Percentiles rank a stretch among this genome's conserved stretches.
Conservation (phyloP, 1,140 invertebrate genomes). For the Helicoverpa zea region DNA sequence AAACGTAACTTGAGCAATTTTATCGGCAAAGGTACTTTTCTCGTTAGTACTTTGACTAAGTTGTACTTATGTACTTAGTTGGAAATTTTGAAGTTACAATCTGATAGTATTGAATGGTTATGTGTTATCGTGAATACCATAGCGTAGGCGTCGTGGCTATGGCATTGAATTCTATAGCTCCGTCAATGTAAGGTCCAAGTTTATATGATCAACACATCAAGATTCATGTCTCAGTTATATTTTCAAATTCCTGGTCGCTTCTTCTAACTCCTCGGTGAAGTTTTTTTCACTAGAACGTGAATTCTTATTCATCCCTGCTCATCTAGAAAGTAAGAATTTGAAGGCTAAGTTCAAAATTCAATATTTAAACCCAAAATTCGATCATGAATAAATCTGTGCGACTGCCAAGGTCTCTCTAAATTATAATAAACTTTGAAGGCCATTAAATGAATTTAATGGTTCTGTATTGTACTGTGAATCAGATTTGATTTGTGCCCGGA, state of each 20-base stretch:
- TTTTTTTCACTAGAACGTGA: too few relatives aligned
- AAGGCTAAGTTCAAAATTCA: too few relatives aligned
- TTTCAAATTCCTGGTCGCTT: too few relatives aligned
- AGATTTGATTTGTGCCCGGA: not conserved
- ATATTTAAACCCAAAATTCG: too few relatives aligned
- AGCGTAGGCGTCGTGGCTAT: too few relatives aligned
- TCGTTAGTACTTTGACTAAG: slow-evolving; percentile 11
- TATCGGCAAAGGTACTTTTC: slow-evolving; percentile 36
- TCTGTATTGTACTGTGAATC: not conserved
- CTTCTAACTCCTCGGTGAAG: too few relatives aligned
- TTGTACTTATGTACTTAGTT: not conserved
- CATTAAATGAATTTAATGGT: not conserved
- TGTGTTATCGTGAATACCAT: slow-evolving; percentile 17
- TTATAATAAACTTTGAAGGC: slow-evolving; percentile 30
- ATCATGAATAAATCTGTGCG: not conserved
- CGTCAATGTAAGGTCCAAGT: too few relatives aligned
- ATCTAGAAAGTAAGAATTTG: too few relatives aligned
- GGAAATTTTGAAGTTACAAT: slow-evolving; percentile 26
- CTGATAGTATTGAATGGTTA: not conserved
- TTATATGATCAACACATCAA: too few relatives aligned
- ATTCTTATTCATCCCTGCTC: too few relatives aligned
- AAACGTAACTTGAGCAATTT: slow-evolving; percentile 48
- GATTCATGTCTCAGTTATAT: too few relatives aligned
- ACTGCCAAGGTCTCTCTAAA: slow-evolving; percentile 2
- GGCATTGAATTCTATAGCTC: too few relatives aligned